Evolutionary conservation across 23 tunicate species (phyloP), one percentile per base, ranked within the genome.

Genomic region (Styela plicata): DNA sequence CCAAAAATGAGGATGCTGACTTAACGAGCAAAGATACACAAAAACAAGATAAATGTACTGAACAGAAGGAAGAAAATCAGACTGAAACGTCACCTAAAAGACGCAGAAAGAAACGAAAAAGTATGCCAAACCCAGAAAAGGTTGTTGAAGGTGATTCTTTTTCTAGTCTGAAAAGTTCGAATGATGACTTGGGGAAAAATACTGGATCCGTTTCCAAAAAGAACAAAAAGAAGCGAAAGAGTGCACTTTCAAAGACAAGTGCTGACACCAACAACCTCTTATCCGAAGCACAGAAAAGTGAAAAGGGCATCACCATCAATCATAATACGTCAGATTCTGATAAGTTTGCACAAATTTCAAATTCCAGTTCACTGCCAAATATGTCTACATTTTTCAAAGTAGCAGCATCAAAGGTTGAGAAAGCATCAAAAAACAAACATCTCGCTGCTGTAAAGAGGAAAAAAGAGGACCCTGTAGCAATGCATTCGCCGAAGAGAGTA

Each of bases 401-500:
- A 22, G 95, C 88, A 25, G 83, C 73, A 7, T 70, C 79, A 23
- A 89, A 84, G 82, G 70, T 63, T 0, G 53, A 84, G 19, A 64
- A 70, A 30, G 31, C 31, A 26, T 33, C 28, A 63, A 78, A 64
- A 61, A 66, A 85, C 63, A 57, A 34, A 27, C 63, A 63, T 16
- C 31, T 2, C 31, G 68, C 0, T 24, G 85, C 78, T 13, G 33
- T 53, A 21, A 82, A 80, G 84, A 64, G 69, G 53, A 64, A 80
- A 64, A 64, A 29, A 23, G 1, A 37, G 26, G 57, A 32, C 2
- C 73, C 74, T 52, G 74, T 34, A 23, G 33, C 29, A 66, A 24
- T 66, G 26, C 77, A 69, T 52, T 64, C 88, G 7, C 75, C 90
- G 0, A 91, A 91, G 64, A 69, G 83, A 63, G 97, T 91, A 18